phyloP scores from a whole-genome alignment of 2,797 vertebrate genomes.

The Pyrocephalus nanus region DNA sequence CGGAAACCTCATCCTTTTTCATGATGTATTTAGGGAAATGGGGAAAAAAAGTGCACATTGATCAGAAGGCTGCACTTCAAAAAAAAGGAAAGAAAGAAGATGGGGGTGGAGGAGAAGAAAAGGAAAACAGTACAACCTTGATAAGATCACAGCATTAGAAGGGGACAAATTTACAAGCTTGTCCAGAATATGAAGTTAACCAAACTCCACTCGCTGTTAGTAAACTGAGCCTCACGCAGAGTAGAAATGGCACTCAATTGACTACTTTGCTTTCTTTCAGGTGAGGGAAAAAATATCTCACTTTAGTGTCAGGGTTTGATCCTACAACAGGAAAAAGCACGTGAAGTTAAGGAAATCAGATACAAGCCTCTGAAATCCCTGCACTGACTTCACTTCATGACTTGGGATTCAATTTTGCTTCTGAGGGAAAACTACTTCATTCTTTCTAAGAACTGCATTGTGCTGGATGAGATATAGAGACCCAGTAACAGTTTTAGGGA shows the following conservation, averaged over 20 bases:
- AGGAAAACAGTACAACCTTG: constrained; percentile 60
- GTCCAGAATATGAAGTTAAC: constrained; percentile 63
- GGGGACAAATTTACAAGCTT: constrained; percentile 56
- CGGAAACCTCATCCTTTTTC: constrained; percentile 86
- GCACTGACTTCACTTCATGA: neutral
- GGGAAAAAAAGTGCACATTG: constrained; percentile 62
- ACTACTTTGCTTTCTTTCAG: neutral
- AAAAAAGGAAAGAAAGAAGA: constrained; percentile 27
- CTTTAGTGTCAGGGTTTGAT: constrained; percentile 13
- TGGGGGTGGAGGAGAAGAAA: constrained; percentile 52
- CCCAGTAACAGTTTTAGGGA: neutral
- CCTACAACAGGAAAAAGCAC: neutral
- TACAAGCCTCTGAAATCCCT: neutral
- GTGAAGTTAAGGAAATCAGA: neutral
- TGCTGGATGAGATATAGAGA: neutral
- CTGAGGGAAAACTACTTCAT: neutral
- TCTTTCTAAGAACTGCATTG: neutral
- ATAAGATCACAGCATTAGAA: constrained; percentile 50
- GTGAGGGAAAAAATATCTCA: neutral
- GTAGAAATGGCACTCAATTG: constrained; percentile 20
- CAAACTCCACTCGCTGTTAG: constrained; percentile 54
- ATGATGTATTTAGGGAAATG: constrained; percentile 83
- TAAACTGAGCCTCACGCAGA: constrained; percentile 38
- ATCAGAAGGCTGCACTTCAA: constrained; percentile 72
- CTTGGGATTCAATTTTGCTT: neutral